A percentile compares a stretch with the other conserved stretches of the same genome.
Evolutionary conservation across 92 coral and sea anemone species (phyloP).

Genomic region (Plumapathes pennacea): DNA sequence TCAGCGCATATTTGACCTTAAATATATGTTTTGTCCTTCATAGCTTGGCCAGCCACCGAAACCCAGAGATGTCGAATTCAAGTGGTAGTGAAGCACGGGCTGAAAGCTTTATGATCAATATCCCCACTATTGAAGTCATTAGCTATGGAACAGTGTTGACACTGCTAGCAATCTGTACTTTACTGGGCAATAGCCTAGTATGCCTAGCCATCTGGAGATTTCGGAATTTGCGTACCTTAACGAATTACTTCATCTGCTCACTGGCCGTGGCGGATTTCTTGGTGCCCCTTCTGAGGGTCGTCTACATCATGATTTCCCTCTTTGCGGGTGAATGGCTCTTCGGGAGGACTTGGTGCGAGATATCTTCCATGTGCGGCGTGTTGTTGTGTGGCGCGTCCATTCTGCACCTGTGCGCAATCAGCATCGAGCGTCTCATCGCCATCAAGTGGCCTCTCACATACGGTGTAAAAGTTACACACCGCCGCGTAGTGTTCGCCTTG

Average conservation of each 20-base stretch:
- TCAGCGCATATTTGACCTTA: no score
- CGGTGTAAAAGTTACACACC: conserved; percentile 55
- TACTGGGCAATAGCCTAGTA: conserved; percentile 79
- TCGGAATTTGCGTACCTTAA: conserved; percentile 69
- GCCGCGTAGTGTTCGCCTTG: conserved; percentile 46
- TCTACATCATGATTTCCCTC: conserved; percentile 60
- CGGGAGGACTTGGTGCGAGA: conserved; percentile 77
- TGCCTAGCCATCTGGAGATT: conserved; percentile 83
- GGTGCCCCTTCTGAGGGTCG: conserved; percentile 73
- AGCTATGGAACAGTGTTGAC: conserved; percentile 49
- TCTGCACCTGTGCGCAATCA: conserved; percentile 82
- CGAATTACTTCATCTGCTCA: conserved; percentile 87
- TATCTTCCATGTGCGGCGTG: conserved; percentile 84
- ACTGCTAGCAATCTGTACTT: conserved; percentile 40
- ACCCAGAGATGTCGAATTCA: no score
- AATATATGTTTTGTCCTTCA: no score
- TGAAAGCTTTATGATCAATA: no score
- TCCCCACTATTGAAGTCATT: conserved; percentile 33
- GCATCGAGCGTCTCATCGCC: conserved; percentile 80
- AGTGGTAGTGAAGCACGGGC: no score
- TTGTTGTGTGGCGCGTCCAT: conserved; percentile 89
- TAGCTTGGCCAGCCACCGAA: no score
- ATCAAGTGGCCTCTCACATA: conserved; percentile 85
- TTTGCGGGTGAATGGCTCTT: conserved; percentile 71
- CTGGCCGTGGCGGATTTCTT: conserved; percentile 77